Evolutionary conservation across 2,113 vertebrate genomes (phyloP).

Genomic region (Ivindomyrus marchei): DNA sequence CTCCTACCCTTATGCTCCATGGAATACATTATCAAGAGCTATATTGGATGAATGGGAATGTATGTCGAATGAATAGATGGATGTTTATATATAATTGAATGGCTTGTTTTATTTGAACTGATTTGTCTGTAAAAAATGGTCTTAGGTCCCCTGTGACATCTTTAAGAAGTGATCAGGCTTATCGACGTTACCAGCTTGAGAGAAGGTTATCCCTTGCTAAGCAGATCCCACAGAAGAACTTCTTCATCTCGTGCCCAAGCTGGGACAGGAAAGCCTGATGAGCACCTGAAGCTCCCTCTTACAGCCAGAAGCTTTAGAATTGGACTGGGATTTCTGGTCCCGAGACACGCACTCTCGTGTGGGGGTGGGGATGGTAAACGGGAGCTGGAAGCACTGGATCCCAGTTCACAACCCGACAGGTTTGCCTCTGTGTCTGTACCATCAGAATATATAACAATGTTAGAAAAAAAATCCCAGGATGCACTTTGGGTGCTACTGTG

Average conservation of each 20-base stretch:
- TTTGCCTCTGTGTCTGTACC: slow-evolving; percentile 9
- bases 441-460: neutral
- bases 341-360: neutral
- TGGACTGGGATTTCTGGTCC: slow-evolving; percentile 28
- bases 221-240: neutral
- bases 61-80: neutral
- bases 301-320: slow-evolving; percentile 11
- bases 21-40: neutral
- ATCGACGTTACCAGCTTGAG: neutral
- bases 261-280: neutral
- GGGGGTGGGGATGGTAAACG: slow-evolving; percentile 12
- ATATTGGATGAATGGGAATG: neutral
- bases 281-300: slow-evolving; percentile 1
- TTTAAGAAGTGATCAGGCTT: neutral
- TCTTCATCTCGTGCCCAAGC: neutral
- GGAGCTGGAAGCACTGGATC: slow-evolving; percentile 19
- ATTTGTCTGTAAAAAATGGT: neutral
- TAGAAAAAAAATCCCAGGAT: neutral
- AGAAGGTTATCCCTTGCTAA: neutral
- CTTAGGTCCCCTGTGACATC: neutral
- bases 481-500: neutral
- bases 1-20: neutral
- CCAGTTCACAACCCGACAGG: neutral
- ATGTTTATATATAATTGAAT: neutral
- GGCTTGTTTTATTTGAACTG: neutral